Conservation (phyloP, 2,797 vertebrate genomes). For the Ctenopoma multispine region DNA sequence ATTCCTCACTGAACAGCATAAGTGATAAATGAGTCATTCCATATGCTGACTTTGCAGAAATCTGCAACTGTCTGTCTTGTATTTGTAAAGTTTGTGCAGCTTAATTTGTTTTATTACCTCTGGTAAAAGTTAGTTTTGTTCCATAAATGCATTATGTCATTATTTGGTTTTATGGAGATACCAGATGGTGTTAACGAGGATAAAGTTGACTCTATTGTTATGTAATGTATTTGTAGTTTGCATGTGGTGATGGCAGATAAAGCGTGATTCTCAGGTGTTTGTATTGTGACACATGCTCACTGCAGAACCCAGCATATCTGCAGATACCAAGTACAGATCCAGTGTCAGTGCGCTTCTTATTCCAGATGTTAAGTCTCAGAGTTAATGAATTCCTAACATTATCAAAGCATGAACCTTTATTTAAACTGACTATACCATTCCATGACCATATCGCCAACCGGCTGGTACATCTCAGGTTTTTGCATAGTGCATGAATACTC, state of each 20-base stretch:
- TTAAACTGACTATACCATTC: not conserved
- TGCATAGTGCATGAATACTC: not conserved
- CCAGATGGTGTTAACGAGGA: not conserved
- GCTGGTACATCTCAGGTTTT: not conserved
- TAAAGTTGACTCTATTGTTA: not conserved
- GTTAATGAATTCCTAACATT: not conserved
- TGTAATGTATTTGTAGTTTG: too few relatives aligned
- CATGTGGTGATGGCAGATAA: too few relatives aligned
- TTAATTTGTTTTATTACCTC: not conserved
- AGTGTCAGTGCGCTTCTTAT: not conserved
- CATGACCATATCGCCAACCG: not conserved
- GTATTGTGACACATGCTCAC: not conserved
- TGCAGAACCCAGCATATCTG: not conserved
- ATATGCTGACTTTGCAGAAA: slow-evolving; percentile 19
- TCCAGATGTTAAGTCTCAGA: not conserved
- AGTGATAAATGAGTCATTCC: not conserved
- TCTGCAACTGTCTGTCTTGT: slow-evolving; percentile 8
- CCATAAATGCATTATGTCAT: not conserved
- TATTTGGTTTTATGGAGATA: not conserved
- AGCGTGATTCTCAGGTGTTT: not conserved
- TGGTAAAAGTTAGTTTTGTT: not conserved
- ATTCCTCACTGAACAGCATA: not conserved
- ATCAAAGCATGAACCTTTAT: not conserved
- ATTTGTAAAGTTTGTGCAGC: not conserved
- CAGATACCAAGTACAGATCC: not conserved